Evolutionary conservation across 2,888 invertebrate species (phyloP).

Genomic region (Rambutsinella grinnellia): DNA sequence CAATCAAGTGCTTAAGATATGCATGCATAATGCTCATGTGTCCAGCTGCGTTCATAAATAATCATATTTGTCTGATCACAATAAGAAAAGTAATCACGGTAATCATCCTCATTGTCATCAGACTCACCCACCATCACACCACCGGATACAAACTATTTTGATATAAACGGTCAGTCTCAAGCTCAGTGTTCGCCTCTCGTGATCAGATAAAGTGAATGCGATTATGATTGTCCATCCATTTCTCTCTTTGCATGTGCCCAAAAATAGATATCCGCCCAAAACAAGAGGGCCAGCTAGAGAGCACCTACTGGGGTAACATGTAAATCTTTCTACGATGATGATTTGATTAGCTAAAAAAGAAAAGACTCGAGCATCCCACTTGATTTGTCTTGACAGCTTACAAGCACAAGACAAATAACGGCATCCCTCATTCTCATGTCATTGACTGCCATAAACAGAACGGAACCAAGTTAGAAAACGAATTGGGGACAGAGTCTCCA

Average conservation of each 20-base stretch:
- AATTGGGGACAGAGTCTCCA: too few relatives aligned
- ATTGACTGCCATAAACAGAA: too few relatives aligned
- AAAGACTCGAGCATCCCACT: not conserved
- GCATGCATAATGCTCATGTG: too few relatives aligned
- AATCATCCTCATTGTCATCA: not conserved
- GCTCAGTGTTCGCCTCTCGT: too few relatives aligned
- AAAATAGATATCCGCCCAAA: not conserved
- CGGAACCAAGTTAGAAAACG: too few relatives aligned
- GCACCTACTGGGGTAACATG: slow-evolving; percentile 36
- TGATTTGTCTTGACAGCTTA: not conserved
- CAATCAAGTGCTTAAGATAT: too few relatives aligned
- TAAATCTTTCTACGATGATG: slow-evolving; percentile 7
- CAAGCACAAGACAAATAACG: not conserved
- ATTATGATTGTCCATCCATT: not conserved
- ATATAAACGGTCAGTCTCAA: not conserved
- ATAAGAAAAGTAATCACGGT: not conserved
- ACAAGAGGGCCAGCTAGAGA: not conserved
- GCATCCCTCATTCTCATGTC: not conserved
- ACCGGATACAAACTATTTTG: slow-evolving; percentile 1
- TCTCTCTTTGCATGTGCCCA: slow-evolving; percentile 2
- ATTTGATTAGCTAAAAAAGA: not conserved
- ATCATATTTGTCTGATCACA: too few relatives aligned
- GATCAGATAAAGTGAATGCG: not conserved
- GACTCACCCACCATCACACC: not conserved
- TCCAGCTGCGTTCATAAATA: too few relatives aligned